A percentile compares a stretch with the other conserved stretches of the same genome.
phyloP scores from a whole-genome alignment of 2,888 invertebrate species.

The Gymnoscelis rufifasciata region DNA sequence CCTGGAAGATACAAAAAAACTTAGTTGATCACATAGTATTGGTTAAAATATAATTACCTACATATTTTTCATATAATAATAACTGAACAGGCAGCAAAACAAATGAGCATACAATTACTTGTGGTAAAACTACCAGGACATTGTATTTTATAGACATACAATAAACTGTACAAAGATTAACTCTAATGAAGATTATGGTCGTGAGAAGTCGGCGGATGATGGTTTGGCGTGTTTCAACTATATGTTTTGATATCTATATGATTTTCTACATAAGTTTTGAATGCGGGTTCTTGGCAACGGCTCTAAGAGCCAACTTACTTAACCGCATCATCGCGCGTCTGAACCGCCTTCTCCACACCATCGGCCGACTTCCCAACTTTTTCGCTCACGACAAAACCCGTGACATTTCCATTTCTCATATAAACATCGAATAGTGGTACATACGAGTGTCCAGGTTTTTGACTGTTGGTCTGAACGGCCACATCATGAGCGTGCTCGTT shows the following conservation, averaged over 20 bases:
- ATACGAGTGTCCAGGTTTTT: conserved; percentile 30
- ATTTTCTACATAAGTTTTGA: neutral
- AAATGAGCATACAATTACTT: too few species aligned
- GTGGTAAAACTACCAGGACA: neutral
- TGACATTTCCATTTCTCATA: conserved; percentile 45
- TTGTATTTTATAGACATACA: neutral
- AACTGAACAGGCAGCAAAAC: too few species aligned
- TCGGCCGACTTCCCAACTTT: conserved; percentile 26
- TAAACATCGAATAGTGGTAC: conserved; percentile 42
- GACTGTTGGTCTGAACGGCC: conserved; percentile 29
- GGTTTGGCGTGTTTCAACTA: conserved; percentile 1
- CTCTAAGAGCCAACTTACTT: conserved; percentile 21
- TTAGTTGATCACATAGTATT: neutral
- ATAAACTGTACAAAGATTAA: too few species aligned
- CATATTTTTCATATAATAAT: too few species aligned
- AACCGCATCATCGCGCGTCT: conserved; percentile 27
- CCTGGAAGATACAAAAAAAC: conserved; percentile 9
- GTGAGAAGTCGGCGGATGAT: neutral
- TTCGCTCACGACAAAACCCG: conserved; percentile 38
- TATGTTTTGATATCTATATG: too few species aligned
- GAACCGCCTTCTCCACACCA: conserved; percentile 33
- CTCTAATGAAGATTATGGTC: neutral
- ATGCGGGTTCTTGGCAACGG: neutral
- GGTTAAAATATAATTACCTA: too few species aligned
- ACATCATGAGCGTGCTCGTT: conserved; percentile 24